phyloP scores from a whole-genome alignment of 2,113 vertebrate species.

The Lycocorax pyrrhopterus region DNA sequence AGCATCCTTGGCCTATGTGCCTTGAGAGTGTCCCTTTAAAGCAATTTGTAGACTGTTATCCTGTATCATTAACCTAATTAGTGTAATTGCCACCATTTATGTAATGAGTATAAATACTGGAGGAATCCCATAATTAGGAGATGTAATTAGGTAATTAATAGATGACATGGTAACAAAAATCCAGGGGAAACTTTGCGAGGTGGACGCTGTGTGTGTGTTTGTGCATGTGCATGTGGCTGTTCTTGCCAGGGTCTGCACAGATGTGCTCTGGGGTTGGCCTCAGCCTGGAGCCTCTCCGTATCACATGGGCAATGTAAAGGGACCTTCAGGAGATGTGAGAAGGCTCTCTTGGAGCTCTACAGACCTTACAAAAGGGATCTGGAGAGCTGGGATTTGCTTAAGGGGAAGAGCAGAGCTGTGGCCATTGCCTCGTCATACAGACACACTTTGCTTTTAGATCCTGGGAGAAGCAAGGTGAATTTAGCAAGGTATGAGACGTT shows the following conservation, averaged over 20 bases:
- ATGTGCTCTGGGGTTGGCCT: neutral
- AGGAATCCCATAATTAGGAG: constrained; percentile 77
- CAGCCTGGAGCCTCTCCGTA: neutral
- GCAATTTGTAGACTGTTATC: constrained; percentile 77
- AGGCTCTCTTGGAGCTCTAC: neutral
- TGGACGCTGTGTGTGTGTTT: constrained; percentile 33
- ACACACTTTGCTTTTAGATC: neutral
- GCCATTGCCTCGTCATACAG: accelerated
- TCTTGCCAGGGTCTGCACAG: neutral
- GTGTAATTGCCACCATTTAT: constrained; percentile 76
- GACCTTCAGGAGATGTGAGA: neutral
- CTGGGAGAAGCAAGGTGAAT: neutral
- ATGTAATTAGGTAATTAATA: constrained; percentile 82
- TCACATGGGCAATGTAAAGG: accelerated
- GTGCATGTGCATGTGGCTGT: neutral
- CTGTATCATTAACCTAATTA: constrained; percentile 81
- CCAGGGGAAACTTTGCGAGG: constrained; percentile 69
- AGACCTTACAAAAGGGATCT: neutral
- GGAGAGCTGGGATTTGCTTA: neutral
- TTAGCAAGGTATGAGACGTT: neutral
- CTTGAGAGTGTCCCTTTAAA: constrained; percentile 71
- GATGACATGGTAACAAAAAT: constrained; percentile 76
- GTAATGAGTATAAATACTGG: constrained; percentile 78
- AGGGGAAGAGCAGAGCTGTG: neutral
- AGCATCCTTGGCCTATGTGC: constrained; percentile 50